Evolutionary conservation across 2,888 invertebrate species (phyloP).

Genomic region (Ctenicera cuprea): DNA sequence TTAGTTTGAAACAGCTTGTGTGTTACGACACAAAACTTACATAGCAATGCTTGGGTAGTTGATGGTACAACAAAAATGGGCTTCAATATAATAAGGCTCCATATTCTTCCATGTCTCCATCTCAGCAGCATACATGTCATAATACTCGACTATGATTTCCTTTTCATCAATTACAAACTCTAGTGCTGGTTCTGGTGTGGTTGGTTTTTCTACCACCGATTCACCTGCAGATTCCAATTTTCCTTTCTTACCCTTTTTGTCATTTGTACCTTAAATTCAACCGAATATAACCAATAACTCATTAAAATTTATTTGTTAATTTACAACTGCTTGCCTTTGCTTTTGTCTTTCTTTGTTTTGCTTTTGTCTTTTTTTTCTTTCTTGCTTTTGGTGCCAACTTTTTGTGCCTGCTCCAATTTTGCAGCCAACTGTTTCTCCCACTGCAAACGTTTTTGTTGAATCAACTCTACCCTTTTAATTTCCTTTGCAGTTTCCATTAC

Average conservation of each 20-base stretch:
- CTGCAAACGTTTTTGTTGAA: constrained; percentile 50
- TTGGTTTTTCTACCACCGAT: not conserved
- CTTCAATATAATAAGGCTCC: constrained; percentile 58
- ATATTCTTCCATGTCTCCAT: constrained; percentile 60
- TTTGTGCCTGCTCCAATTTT: constrained; percentile 28
- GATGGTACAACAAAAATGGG: constrained; percentile 57
- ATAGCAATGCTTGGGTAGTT: constrained; percentile 46
- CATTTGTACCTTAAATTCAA: not conserved
- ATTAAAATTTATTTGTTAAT: not conserved
- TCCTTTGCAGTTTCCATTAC: constrained; percentile 56
- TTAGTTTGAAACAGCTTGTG: no score
- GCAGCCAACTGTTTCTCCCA: constrained; percentile 28
- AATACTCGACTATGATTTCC: constrained; percentile 55
- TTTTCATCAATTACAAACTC: constrained; percentile 52
- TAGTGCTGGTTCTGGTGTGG: constrained; percentile 26
- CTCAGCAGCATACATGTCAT: constrained; percentile 63
- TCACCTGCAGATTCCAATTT: constrained; percentile 26
- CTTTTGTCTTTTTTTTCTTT: constrained; percentile 35
- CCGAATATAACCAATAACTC: not conserved
- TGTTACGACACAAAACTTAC: no score
- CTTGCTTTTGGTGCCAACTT: constrained; percentile 22
- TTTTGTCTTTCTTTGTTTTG: not conserved
- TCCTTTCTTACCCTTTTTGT: constrained; percentile 27
- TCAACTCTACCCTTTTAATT: constrained; percentile 51
- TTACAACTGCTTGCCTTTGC: not conserved